A percentile compares a stretch with the other conserved stretches of the same genome.
These are phyloP conservation scores for Calameuta filiformis DNA, from an alignment of 2,888 invertebrate species.

Conservation along the genomic window DNA sequence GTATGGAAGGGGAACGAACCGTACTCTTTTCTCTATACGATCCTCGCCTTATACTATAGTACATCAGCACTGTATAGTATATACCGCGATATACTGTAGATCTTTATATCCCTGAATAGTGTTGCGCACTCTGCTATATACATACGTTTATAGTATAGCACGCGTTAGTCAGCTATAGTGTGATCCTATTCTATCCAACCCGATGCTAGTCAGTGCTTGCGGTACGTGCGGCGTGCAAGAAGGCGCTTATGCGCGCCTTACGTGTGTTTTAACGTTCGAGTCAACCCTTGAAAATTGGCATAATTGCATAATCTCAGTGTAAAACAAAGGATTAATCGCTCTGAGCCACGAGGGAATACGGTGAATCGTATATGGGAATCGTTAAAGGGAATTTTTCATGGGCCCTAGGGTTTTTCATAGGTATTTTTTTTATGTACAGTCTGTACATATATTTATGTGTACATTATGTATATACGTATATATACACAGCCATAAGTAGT, in stretches of 20 bases:
- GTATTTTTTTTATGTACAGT: not conserved
- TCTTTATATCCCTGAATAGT: not conserved
- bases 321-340: not conserved
- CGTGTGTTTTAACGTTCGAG: not conserved
- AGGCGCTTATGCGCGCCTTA: not conserved
- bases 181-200: conserved; percentile 28
- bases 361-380: not conserved
- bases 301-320: not conserved
- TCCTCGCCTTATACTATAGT: conserved; percentile 8
- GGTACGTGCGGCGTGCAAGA: conserved; percentile 26
- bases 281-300: not conserved
- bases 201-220: conserved; percentile 30
- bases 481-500: not conserved
- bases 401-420: not conserved
- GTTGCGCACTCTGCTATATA: not conserved
- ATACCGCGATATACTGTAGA: not conserved
- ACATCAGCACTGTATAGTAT: not conserved
- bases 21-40: conserved; percentile 25
- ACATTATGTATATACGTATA: not conserved
- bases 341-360: not conserved
- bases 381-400: not conserved
- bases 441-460: not conserved
- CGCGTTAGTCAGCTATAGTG: conserved; percentile 20
- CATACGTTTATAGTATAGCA: conserved; percentile 21
- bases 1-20: conserved; percentile 31